Evolutionary conservation across 2,113 vertebrate genomes (phyloP).

Genomic region (Otolemur garnettii): DNA sequence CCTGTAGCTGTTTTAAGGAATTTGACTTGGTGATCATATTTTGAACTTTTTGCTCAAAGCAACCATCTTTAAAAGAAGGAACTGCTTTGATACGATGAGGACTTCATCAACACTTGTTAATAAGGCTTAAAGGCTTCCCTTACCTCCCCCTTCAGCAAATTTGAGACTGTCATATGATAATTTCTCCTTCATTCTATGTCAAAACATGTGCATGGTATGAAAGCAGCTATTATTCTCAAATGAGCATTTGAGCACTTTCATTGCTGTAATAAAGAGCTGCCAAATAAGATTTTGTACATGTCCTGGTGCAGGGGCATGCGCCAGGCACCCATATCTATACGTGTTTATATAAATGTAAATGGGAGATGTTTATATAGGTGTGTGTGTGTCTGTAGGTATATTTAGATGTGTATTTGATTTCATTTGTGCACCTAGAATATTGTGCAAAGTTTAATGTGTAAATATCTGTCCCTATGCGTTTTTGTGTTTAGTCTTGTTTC

Average conservation of each 20-base stretch:
- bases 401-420: neutral
- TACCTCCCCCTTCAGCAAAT: neutral
- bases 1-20: conserved; percentile 24
- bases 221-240: conserved; percentile 41
- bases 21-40: conserved; percentile 35
- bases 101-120: conserved; percentile 64
- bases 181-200: conserved; percentile 32
- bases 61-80: conserved; percentile 32
- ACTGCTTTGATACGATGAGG: conserved; percentile 56
- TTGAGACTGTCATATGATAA: neutral
- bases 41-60: conserved; percentile 61
- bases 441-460: neutral
- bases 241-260: neutral
- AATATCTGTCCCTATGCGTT: neutral
- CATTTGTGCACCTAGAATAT: neutral
- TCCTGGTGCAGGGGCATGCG: neutral
- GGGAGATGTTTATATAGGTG: neutral
- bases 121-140: conserved; percentile 9
- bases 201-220: conserved; percentile 7
- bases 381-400: neutral
- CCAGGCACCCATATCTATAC: neutral
- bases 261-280: neutral
- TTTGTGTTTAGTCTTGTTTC: neutral
- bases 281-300: neutral
- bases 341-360: neutral